A percentile compares a stretch with the other conserved stretches of the same genome.
These are phyloP conservation scores for Liopterus haemorrhoidalis DNA, from an alignment of 2,888 invertebrate genomes.

Conservation along the genomic window DNA sequence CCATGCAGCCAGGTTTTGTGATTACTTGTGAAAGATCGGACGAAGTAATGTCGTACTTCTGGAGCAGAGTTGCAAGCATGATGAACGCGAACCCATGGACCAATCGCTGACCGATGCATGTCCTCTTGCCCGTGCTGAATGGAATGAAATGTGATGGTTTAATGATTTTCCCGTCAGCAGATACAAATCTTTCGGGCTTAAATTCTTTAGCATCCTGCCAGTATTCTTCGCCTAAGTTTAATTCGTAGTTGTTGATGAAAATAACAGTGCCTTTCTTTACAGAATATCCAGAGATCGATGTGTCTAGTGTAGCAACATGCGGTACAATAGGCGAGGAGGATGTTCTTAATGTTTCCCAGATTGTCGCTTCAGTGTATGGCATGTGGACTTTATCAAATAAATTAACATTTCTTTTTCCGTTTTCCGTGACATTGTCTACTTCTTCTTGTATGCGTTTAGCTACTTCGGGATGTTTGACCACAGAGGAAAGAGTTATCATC, in stretches of 20 bases:
- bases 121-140: slow-evolving; percentile 80
- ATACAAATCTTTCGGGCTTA: slow-evolving; percentile 68
- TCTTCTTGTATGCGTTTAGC: slow-evolving; percentile 62
- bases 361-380: slow-evolving; percentile 76
- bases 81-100: slow-evolving; percentile 72
- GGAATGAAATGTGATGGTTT: slow-evolving; percentile 72
- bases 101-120: slow-evolving; percentile 77
- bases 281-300: slow-evolving; percentile 63
- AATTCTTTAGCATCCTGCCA: slow-evolving; percentile 71
- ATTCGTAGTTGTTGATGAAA: slow-evolving; percentile 76
- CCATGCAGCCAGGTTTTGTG: slow-evolving; percentile 64
- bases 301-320: slow-evolving; percentile 75
- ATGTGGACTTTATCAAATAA: slow-evolving; percentile 61
- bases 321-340: slow-evolving; percentile 87
- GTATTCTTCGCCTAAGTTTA: slow-evolving; percentile 66
- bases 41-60: slow-evolving; percentile 61
- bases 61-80: slow-evolving; percentile 64
- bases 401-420: slow-evolving; percentile 52
- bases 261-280: slow-evolving; percentile 73
- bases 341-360: slow-evolving; percentile 71
- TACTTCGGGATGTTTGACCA: slow-evolving; percentile 61
- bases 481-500: slow-evolving; percentile 66
- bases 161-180: slow-evolving; percentile 43
- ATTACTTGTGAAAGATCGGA: slow-evolving; percentile 50
- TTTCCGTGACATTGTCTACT: slow-evolving; percentile 56